Percentiles rank a stretch among this genome's conserved stretches.
Evolutionary conservation across 35 echinoderm and acorn worm species (phyloP).

Genomic region (Ptychodera flava): DNA sequence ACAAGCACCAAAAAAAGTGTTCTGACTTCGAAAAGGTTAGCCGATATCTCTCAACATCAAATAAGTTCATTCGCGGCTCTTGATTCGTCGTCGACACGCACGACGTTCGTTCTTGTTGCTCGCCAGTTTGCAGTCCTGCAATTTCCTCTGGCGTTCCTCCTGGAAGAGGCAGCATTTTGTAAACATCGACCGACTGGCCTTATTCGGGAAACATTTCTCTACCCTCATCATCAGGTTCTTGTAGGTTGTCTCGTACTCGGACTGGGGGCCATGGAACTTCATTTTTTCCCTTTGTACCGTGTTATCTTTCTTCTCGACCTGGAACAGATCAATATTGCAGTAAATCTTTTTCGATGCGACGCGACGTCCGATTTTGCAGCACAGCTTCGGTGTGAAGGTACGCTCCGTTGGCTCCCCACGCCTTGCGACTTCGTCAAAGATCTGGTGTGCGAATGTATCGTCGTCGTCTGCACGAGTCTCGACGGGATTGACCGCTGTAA

Average conservation of each 20-base stretch:
- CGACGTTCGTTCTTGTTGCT: slow-evolving; percentile 22
- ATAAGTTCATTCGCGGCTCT: slow-evolving; percentile 14
- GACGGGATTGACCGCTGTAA: too few relatives aligned
- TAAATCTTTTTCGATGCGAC: slow-evolving; percentile 49
- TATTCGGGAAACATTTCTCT: slow-evolving; percentile 60
- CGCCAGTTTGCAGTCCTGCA: slow-evolving; percentile 52
- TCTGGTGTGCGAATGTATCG: slow-evolving; percentile 38
- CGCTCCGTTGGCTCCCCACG: neutral
- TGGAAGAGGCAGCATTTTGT: slow-evolving; percentile 64
- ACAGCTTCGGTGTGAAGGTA: slow-evolving; percentile 37
- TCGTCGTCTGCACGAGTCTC: too few relatives aligned
- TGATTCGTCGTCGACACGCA: slow-evolving; percentile 38
- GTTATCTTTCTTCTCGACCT: slow-evolving; percentile 72
- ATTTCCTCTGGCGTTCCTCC: slow-evolving; percentile 13
- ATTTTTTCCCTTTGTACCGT: slow-evolving; percentile 51
- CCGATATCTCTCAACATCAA: too few relatives aligned
- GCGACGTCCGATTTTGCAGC: slow-evolving; percentile 68
- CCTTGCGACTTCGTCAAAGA: slow-evolving; percentile 35
- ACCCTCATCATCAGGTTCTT: slow-evolving; percentile 53
- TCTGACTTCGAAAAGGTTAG: too few relatives aligned
- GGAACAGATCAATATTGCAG: slow-evolving; percentile 52
- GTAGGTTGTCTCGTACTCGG: slow-evolving; percentile 1
- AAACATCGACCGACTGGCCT: slow-evolving; percentile 58
- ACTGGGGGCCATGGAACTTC: slow-evolving; percentile 57
- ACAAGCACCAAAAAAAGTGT: too few relatives aligned